Evolutionary conservation across 1,140 invertebrate species (phyloP).

Genomic region (Drosophila fuyamai): DNA sequence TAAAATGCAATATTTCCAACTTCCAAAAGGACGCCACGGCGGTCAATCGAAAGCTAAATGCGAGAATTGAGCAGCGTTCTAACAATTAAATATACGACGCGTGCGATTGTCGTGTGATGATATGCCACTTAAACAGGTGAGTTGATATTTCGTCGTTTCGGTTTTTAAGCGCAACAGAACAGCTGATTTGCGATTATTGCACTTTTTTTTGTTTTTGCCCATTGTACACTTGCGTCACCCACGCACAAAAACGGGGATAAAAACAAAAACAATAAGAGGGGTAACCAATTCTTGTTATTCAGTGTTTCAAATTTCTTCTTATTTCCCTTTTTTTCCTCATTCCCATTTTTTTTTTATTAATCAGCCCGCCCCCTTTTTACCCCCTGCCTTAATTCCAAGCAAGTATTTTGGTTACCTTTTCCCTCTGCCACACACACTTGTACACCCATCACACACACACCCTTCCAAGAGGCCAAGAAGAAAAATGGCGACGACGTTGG

Average conservation of each 20-base stretch:
- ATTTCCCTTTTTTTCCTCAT: neutral
- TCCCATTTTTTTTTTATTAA: conserved; percentile 54
- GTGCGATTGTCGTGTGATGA: conserved; percentile 84
- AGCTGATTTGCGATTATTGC: conserved; percentile 72
- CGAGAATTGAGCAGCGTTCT: conserved; percentile 68
- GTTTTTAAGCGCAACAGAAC: conserved; percentile 49
- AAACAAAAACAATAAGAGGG: conserved; percentile 18
- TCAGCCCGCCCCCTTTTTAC: conserved; percentile 33
- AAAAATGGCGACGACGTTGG: conserved; percentile 74
- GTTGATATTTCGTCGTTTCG: conserved; percentile 16
- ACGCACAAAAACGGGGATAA: conserved; percentile 37
- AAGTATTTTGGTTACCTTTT: conserved; percentile 80
- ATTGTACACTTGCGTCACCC: conserved; percentile 75
- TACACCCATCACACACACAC: conserved; percentile 32
- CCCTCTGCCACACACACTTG: conserved; percentile 48
- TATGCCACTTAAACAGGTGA: conserved; percentile 85
- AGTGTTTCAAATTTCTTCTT: conserved; percentile 25
- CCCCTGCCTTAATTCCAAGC: conserved; percentile 41
- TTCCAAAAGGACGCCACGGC: conserved; percentile 60
- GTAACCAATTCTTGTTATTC: neutral
- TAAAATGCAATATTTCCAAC: conserved; percentile 55
- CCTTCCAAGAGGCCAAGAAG: conserved; percentile 63
- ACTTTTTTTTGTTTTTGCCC: conserved; percentile 33
- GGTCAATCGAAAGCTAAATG: conserved; percentile 55
- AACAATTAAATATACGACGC: conserved; percentile 80